A percentile compares a stretch with the other conserved stretches of the same genome.
These are phyloP conservation scores for Onchidella celtica DNA, from an alignment of 2,888 invertebrate species.

Conservation along the genomic window DNA sequence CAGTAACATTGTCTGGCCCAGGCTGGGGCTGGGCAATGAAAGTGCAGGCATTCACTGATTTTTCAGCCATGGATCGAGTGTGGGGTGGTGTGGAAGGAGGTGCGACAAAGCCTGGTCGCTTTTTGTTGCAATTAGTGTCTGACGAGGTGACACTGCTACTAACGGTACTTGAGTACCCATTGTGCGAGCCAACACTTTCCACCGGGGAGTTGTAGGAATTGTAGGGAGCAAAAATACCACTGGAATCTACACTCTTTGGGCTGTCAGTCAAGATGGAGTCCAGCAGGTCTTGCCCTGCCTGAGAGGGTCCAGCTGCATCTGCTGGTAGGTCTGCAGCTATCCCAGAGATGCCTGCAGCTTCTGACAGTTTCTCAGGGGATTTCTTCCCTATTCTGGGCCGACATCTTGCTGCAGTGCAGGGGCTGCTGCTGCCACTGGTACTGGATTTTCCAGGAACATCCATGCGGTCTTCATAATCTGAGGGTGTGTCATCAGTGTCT, in stretches of 20 bases:
- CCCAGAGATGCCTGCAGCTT: constrained; percentile 3
- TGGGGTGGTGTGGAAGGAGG: constrained; percentile 20
- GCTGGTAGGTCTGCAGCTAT: neutral
- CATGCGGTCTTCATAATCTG: constrained; percentile 50
- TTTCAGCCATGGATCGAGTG: neutral
- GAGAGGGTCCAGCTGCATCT: neutral
- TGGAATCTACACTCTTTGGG: constrained; percentile 71
- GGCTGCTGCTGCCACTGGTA: constrained; percentile 62
- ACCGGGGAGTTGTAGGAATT: constrained; percentile 62
- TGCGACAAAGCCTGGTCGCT: neutral
- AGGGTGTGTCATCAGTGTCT: constrained; percentile 33
- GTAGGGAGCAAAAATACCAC: constrained; percentile 71
- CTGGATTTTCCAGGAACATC: constrained; percentile 71
- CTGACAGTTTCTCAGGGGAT: neutral
- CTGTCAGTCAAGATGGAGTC: constrained; percentile 74
- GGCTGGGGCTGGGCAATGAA: neutral
- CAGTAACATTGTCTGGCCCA: neutral
- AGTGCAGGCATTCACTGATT: neutral
- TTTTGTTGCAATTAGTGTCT: constrained; percentile 22
- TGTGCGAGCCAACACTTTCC: constrained; percentile 54
- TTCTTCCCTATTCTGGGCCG: constrained; percentile 4
- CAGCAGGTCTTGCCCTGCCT: constrained; percentile 49
- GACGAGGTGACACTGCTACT: constrained; percentile 51
- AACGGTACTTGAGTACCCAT: constrained; percentile 54
- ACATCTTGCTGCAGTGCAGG: constrained; percentile 46